A percentile compares a stretch with the other conserved stretches of the same genome.
Evolutionary conservation across 1,140 invertebrate species (phyloP).

Genomic region (Pachypeltis micranthus): DNA sequence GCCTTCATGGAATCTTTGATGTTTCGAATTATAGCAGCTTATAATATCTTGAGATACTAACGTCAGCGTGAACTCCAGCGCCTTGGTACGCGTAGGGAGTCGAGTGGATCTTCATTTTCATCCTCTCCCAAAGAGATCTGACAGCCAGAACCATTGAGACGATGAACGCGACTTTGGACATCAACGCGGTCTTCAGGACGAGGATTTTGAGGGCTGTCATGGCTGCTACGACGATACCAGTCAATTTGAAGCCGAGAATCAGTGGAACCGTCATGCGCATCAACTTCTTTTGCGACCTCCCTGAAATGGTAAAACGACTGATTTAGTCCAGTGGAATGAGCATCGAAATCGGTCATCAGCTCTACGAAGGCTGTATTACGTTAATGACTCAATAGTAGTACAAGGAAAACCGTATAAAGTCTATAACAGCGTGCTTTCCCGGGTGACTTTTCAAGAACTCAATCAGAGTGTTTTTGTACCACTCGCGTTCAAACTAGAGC

Average conservation of each 20-base stretch:
- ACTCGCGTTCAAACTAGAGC: too few species aligned
- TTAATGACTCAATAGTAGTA: too few species aligned
- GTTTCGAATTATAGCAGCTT: neutral
- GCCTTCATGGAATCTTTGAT: neutral
- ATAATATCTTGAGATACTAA: neutral
- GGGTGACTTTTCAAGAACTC: too few species aligned
- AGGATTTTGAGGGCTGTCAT: conserved; percentile 14
- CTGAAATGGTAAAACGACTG: neutral
- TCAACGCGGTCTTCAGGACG: conserved; percentile 9
- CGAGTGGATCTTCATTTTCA: conserved; percentile 3
- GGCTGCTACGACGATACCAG: conserved; percentile 8
- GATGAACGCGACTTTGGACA: conserved; percentile 10
- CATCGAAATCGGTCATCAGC: too few species aligned
- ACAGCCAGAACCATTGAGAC: neutral
- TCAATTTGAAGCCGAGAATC: conserved; percentile 14
- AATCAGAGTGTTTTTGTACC: too few species aligned
- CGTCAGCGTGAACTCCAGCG: neutral
- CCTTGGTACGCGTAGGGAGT: neutral
- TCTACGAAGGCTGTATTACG: too few species aligned
- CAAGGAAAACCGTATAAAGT: too few species aligned
- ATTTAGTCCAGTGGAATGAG: neutral
- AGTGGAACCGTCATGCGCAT: conserved; percentile 4
- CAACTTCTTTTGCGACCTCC: conserved; percentile 11
- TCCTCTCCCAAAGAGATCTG: conserved; percentile 11
- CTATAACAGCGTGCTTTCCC: too few species aligned